A percentile compares a stretch with the other conserved stretches of the same genome.
Evolutionary conservation across 2,888 invertebrate species (phyloP).

Genomic region (Podotricha telesiphe): DNA sequence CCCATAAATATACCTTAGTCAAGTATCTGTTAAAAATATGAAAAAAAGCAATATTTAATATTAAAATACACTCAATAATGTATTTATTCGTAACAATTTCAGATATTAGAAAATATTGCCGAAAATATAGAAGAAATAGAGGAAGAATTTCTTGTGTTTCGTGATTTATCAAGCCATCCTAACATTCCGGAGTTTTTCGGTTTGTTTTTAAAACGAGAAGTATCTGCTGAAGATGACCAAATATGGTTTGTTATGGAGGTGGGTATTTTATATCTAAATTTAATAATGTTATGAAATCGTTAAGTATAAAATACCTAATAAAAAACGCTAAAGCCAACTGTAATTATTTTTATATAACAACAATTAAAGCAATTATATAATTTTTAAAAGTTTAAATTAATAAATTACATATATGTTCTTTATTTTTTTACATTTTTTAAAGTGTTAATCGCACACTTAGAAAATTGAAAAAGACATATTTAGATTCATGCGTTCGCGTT

Average conservation of each 20-base stretch:
- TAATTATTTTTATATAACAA: no score
- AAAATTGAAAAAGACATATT: no score
- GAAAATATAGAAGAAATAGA: constrained; percentile 93
- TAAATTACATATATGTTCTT: no score
- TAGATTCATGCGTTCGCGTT: no score
- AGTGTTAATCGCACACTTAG: no score
- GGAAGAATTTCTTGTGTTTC: constrained; percentile 89
- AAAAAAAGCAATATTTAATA: no score
- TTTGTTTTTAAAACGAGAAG: constrained; percentile 86
- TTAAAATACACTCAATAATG: no score
- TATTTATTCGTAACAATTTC: constrained; percentile 41
- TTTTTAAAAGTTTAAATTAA: neutral
- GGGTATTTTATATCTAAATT: constrained; percentile 47
- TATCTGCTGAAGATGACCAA: constrained; percentile 87
- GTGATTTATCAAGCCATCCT: constrained; percentile 88
- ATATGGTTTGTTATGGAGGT: constrained; percentile 95
- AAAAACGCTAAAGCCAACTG: no score
- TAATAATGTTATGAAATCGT: neutral
- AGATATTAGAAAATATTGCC: constrained; percentile 89
- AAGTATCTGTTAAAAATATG: no score
- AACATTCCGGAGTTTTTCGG: constrained; percentile 91
- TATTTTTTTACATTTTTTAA: no score
- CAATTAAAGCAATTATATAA: neutral
- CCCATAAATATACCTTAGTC: neutral
- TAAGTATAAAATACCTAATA: neutral